A percentile compares a stretch with the other conserved stretches of the same genome.
These are phyloP conservation scores for Phylloscopus trochilus DNA, from an alignment of 2,113 vertebrate genomes.

Conservation along the genomic window DNA sequence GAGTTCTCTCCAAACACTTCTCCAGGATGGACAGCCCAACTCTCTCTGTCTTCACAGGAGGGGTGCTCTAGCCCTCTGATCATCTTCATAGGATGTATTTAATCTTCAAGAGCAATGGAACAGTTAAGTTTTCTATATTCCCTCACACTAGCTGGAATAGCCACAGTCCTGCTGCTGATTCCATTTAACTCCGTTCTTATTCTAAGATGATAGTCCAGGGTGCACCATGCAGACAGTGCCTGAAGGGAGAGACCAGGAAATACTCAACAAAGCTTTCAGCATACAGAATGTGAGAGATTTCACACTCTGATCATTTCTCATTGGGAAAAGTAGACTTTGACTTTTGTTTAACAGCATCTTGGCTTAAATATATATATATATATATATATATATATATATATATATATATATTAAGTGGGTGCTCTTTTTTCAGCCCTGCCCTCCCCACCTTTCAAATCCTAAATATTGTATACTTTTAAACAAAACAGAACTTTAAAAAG, in stretches of 20 bases:
- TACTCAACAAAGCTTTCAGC: background rate
- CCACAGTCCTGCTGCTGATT: background rate
- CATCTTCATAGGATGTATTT: background rate
- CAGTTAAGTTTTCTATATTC: background rate
- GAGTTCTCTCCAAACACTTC: background rate
- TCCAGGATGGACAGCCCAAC: background rate
- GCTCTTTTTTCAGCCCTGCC: background rate
- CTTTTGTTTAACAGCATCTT: background rate
- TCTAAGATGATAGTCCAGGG: background rate
- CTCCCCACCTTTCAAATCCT: background rate
- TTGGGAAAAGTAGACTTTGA: background rate
- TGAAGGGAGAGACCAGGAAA: background rate
- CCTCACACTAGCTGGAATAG: background rate
- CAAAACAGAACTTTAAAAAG: background rate
- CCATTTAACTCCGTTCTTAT: background rate
- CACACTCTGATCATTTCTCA: background rate
- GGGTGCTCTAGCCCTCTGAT: background rate
- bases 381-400: no score
- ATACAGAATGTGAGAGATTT: background rate
- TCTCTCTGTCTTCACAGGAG: background rate
- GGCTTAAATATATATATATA: no score
- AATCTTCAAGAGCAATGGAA: background rate
- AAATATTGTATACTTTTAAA: background rate
- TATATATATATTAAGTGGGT: background rate
- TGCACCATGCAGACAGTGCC: background rate